A percentile compares a stretch with the other conserved stretches of the same genome.
Evolutionary conservation across 2,888 invertebrate genomes (phyloP).

Genomic region (Acanthopleura granulata): DNA sequence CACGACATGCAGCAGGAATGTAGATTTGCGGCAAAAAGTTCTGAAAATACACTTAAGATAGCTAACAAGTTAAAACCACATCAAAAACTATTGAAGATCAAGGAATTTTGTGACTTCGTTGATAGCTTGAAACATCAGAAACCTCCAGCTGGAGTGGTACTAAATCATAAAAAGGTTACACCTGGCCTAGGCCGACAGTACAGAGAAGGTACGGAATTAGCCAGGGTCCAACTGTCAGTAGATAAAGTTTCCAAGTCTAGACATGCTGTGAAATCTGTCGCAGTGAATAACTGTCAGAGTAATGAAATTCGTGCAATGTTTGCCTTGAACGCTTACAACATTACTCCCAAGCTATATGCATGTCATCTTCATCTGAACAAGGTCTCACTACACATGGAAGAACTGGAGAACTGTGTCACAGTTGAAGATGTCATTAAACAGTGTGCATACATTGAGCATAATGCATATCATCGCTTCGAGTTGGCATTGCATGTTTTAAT

Average conservation of each 20-base stretch:
- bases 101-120: neutral
- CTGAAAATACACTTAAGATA: too few species aligned
- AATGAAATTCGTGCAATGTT: neutral
- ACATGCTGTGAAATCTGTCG: neutral
- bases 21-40: too few species aligned
- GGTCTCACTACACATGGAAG: neutral
- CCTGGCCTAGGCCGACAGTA: neutral
- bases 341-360: neutral
- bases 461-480: neutral
- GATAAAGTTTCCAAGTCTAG: neutral
- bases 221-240: neutral
- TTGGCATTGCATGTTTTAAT: neutral
- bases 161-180: neutral
- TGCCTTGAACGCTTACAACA: neutral
- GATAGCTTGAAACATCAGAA: neutral
- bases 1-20: too few species aligned
- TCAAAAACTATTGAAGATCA: too few species aligned
- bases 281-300: neutral
- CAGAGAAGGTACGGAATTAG: neutral
- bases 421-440: neutral
- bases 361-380: neutral
- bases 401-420: neutral
- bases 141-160: neutral
- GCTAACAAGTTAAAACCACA: too few species aligned
- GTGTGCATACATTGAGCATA: neutral